Evolutionary conservation across 2,888 invertebrate species (phyloP), one percentile per base, ranked within the genome.

Genomic region (Pachycephus smyrnensis): DNA sequence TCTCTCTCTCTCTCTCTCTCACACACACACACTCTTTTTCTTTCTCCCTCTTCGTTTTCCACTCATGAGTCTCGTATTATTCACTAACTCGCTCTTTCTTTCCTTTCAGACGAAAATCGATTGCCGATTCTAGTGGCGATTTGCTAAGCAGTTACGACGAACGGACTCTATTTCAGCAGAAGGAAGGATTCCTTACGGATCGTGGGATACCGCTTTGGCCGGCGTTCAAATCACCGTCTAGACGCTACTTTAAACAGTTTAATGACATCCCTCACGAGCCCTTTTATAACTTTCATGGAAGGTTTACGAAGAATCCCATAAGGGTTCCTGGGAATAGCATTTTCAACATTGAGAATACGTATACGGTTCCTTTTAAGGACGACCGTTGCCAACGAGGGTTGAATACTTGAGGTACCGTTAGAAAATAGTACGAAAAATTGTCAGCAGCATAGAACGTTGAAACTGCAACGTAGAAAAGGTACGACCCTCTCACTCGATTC

Each of bases 231-330:
- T 33, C 32, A 71, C 31, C 33, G 71, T 71, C 71, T 71, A 33
- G 31, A 32, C 71, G 71, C 55, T 71, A 71, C 33, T 31, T 31
- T 15, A 33, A 33, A 31, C 31, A 15, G 31, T 71, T 71, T 71
- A 71, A 71, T 71, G 71, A 71, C 55, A 55, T 55, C 55, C 55
- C 55, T 55, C 55, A 31, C 33, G 71, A 71, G 23, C 71, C 31
- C 71, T 71, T 71, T 71, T 32, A 31, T 3, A 55, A 9, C 55
- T 23, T 55, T 55, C 55, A 23, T 23, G 55, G 55, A 55, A 55
- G 55, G 55, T 23, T 23, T 55, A 55, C 55, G 55, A 4, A 1
- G 55, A 55, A 55, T 55, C 23, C 23, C 9, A 9, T 23, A 9
- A 55, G 23, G 55, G 23, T 55, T 55, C 55, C 55, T 23, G 55